Evolutionary conservation across 1,140 invertebrate genomes (phyloP), one percentile per base, ranked within the genome.

Genomic region (Bicyclus anynana): DNA sequence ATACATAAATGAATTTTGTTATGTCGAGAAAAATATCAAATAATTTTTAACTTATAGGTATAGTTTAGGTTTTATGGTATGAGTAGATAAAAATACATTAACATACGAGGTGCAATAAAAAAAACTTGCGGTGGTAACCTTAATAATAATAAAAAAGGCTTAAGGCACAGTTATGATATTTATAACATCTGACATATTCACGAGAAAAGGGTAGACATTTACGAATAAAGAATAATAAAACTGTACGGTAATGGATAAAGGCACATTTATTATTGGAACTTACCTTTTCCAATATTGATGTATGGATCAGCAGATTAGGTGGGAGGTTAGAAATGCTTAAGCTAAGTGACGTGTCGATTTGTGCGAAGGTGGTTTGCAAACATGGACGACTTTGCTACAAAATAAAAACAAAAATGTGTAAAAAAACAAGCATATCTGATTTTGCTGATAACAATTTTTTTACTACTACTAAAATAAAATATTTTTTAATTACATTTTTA

Each of bases 141-240:
- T 40, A 40, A 40, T 40, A 40, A 40, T 14, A 2, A 40, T 40
- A 40, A 40, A 40, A 40, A 40, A 16, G 37, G 37, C 16, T 40
- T 40, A 40, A 9, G 37, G 14, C 6, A 40, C 13, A 40, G 5
- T 14, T 5, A 2, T 40, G 37, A 16, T 40, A 40, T 40, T 16
- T 40, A 40, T 40, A 40, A 40, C 37, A 17, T 40, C 16, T 40
- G 37, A 40, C 37, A 40, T 40, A 40, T 40, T 4, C 37, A 16
- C 3, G 37, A 40, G 37, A 40, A 40, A 40, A 40, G 37, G 37
- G 37, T 40, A 14, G 37, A 40, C 37, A 40, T 40, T 40, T 40
- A 40, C 14, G 16, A 14, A 40, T 40, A 40, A 40, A 17, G 37
- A 40, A 40, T 33, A 40, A 40, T 40, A 40, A 40, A 40, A 40